These are phyloP conservation scores for Semibalanus balanoides DNA, from an alignment of 1,140 invertebrate genomes.

Conservation along the genomic window DNA sequence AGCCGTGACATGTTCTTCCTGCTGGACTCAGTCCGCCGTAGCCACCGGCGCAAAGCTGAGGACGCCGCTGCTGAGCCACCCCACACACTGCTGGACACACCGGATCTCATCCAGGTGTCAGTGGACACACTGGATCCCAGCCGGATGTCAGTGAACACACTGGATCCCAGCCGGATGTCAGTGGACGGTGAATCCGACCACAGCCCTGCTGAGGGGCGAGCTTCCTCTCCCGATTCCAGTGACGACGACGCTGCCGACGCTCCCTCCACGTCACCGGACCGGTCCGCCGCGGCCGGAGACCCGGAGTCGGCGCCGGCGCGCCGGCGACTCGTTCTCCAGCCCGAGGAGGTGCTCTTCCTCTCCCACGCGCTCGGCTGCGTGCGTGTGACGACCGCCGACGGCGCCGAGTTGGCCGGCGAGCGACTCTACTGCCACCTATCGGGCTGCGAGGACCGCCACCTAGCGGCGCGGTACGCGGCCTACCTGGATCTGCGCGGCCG, in stretches of 20 bases:
- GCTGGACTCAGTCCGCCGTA: background rate
- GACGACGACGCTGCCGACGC: too few species aligned
- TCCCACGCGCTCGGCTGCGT: background rate
- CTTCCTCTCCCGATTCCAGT: too few species aligned
- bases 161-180: too few species aligned
- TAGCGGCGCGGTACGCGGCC: background rate
- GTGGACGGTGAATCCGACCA: too few species aligned
- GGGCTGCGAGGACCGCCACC: background rate
- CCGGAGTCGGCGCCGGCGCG: too few species aligned
- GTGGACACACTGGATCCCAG: too few species aligned
- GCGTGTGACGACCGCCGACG: background rate
- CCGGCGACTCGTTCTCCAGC: background rate
- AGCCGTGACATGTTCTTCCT: background rate
- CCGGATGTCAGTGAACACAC: too few species aligned
- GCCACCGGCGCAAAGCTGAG: background rate
- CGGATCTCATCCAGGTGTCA: too few species aligned
- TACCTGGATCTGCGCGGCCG: background rate
- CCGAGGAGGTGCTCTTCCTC: background rate
- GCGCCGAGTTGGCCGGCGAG: background rate
- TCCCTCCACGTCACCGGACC: too few species aligned
- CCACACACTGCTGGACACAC: too few species aligned
- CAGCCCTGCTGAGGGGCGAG: too few species aligned
- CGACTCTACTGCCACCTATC: background rate
- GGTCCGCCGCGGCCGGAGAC: too few species aligned
- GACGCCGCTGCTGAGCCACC: background rate